Base-by-base conservation (phyloP, 2,888 invertebrate genomes). In the Agonum fuliginosum region DNA sequence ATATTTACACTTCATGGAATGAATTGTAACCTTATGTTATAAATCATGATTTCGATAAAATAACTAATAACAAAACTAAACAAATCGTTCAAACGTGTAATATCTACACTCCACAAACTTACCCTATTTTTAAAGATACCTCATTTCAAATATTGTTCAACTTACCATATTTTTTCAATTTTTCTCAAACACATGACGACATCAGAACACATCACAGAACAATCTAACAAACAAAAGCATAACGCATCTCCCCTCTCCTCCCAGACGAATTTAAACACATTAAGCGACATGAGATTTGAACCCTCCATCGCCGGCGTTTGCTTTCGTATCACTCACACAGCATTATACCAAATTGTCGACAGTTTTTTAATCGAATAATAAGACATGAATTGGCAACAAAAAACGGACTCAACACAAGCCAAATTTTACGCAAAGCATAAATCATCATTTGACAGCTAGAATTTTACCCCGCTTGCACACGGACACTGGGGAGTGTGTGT, bases 371-470 rank as follows among this genome's bases (percentile, higher is more conserved):
- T 82, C 81, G 81, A 81, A 83, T 82, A 82, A 82, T 82, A 83
- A 83, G 82, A 83, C 81, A 82, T 83, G 82, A 81, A 80, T 81
- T 81, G 78, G 78, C 80, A 78, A 79, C 81, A 80, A 82, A 82
- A 82, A 81, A 79, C 79, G 81, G 81, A 81, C 81, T 78, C 80
- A 80, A 80, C 80, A 62, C 76, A 79, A 79, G 78, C 76, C 74
- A 81, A 83, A 83, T 83, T 83, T 83, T 81, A 82, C 84, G 82
- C 82, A 82, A 83, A 83, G 82, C 85, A 85, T 85, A 83, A 85
- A 85, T 85, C 85, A 85, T 82, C 80, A 82, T 84, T 84, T 85
- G 85, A 85, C 85, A 84, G 82, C 80, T 80, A 81, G 80, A 78
- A 82, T 82, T 81, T 83, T 83, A 83, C 83, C 83, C 83, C 82